phyloP scores from a whole-genome alignment of 2,113 vertebrate species.

The Cochlearius cochlearius region DNA sequence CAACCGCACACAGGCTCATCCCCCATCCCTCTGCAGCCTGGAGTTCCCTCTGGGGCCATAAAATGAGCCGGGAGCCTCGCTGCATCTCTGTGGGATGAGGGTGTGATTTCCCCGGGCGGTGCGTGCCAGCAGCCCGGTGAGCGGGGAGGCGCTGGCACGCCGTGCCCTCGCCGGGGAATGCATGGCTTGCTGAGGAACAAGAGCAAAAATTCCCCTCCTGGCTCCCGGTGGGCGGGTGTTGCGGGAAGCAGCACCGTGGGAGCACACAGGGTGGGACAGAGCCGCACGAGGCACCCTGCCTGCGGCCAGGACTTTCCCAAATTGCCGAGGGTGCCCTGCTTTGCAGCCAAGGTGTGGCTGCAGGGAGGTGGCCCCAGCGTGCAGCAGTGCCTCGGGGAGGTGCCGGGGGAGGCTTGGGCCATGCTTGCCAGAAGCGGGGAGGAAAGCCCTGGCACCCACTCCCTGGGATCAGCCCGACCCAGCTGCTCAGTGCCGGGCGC shows the following conservation, averaged over 20 bases:
- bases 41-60: neutral
- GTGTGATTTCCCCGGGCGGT: neutral
- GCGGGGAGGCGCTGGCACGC: rapidly evolving
- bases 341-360: neutral
- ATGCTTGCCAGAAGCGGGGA: neutral
- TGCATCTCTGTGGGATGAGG: neutral
- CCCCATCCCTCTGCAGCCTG: neutral
- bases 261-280: neutral
- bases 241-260: neutral
- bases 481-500: rapidly evolving
- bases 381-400: no score
- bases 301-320: neutral
- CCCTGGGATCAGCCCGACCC: neutral
- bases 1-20: neutral
- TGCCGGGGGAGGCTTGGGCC: neutral
- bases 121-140: neutral
- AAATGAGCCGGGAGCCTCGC: neutral
- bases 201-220: neutral
- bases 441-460: neutral
- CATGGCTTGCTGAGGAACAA: neutral
- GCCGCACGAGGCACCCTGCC: rapidly evolving
- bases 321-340: rapidly evolving
- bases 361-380: neutral
- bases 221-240: rapidly evolving
- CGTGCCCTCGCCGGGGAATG: rapidly evolving